Evolutionary conservation across 2,113 vertebrate genomes (phyloP).

Genomic region (Saccopteryx bilineata): DNA sequence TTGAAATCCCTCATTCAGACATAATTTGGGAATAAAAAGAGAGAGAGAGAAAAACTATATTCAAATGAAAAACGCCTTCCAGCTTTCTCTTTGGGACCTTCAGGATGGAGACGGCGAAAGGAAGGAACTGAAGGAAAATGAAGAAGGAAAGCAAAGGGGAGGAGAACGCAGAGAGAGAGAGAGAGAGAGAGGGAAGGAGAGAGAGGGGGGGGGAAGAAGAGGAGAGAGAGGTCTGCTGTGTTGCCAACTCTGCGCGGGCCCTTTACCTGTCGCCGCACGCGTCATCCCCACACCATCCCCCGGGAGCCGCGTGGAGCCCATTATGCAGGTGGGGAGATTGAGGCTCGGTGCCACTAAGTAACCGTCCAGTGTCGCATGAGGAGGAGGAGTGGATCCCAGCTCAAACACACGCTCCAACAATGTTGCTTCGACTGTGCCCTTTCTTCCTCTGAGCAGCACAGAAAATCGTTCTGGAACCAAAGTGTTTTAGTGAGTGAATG

Average conservation of each 20-base stretch:
- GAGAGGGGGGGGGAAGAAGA: background rate
- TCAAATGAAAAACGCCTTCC: conserved; percentile 60
- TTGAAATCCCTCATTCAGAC: conserved; percentile 71
- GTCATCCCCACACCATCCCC: background rate
- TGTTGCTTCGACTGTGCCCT: background rate
- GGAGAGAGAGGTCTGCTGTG: background rate
- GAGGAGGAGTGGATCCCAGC: background rate
- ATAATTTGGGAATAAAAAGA: conserved; percentile 75
- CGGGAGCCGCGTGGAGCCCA: background rate
- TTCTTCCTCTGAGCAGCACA: background rate
- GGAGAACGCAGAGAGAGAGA: background rate
- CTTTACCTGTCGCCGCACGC: no score
- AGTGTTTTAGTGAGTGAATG: background rate
- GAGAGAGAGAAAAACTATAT: conserved; percentile 70
- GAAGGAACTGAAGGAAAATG: background rate
- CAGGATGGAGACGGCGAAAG: background rate
- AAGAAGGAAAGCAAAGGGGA: background rate
- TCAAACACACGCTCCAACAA: background rate
- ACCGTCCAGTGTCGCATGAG: background rate
- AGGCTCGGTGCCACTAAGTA: background rate
- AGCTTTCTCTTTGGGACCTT: conserved; percentile 63
- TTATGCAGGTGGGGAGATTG: background rate
- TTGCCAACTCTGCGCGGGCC: background rate
- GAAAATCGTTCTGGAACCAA: background rate
- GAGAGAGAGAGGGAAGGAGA: background rate